Evolutionary conservation across 2,888 invertebrate species (phyloP).

Genomic region (Caenorhabditis sulstoni): DNA sequence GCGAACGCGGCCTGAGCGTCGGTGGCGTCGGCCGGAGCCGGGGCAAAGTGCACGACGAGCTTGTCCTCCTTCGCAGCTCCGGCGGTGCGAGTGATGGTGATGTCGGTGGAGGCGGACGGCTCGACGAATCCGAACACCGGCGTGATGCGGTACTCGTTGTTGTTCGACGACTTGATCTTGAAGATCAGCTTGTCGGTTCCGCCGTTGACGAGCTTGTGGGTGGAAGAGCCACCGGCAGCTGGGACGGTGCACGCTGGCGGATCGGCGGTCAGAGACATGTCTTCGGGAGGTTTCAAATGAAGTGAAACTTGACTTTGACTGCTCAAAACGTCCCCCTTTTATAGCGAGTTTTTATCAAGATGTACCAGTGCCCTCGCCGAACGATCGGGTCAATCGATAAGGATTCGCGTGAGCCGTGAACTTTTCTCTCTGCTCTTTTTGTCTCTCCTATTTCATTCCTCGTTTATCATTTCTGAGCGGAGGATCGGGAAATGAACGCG

Average conservation of each 20-base stretch:
- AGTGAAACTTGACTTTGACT: background rate
- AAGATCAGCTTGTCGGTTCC: constrained; percentile 41
- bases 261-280: background rate
- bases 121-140: constrained; percentile 68
- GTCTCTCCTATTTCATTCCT: too few species aligned
- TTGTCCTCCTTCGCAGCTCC: constrained; percentile 39
- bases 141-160: constrained; percentile 55
- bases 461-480: too few species aligned
- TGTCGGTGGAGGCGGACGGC: constrained; percentile 42
- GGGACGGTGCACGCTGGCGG: background rate
- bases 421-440: too few species aligned
- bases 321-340: too few species aligned
- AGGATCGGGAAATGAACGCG: too few species aligned
- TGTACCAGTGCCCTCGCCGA: background rate
- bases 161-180: constrained; percentile 50
- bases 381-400: background rate
- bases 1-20: constrained; percentile 21
- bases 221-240: constrained; percentile 5
- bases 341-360: background rate
- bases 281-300: background rate
- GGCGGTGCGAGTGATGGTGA: constrained; percentile 56
- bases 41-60: constrained; percentile 29
- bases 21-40: constrained; percentile 19
- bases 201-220: constrained; percentile 24
- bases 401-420: too few species aligned